Evolutionary conservation across 2,113 vertebrate genomes (phyloP).

Genomic region (Penelope pileata): DNA sequence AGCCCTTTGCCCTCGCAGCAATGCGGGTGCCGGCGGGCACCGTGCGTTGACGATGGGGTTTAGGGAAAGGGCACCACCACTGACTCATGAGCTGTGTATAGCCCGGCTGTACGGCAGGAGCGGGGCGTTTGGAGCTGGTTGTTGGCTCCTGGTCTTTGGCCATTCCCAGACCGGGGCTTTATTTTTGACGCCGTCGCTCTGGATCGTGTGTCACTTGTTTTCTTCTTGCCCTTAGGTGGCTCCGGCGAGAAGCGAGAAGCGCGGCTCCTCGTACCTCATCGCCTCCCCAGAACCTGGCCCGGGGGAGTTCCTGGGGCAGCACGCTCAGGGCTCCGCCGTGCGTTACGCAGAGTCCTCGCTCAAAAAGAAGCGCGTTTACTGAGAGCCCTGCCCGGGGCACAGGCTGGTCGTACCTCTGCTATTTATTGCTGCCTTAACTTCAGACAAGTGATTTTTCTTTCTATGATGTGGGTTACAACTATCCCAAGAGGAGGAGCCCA

Average conservation of each 20-base stretch:
- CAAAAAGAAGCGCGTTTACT: constrained; percentile 94
- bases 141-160: not conserved
- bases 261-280: constrained; percentile 85
- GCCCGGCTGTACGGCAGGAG: rapidly evolving
- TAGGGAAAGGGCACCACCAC: not conserved
- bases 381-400: not conserved
- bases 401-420: constrained; percentile 21
- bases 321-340: constrained; percentile 81
- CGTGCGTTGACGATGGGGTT: rapidly evolving
- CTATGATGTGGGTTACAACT: not conserved
- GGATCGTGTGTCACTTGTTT: not conserved
- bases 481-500: not conserved
- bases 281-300: constrained; percentile 82
- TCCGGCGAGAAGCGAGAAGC: constrained; percentile 86
- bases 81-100: not conserved
- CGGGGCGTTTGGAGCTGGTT: rapidly evolving
- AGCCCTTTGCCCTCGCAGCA: not conserved
- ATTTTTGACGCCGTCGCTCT: rapidly evolving
- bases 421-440: constrained; percentile 74
- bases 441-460: constrained; percentile 33
- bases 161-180: not conserved
- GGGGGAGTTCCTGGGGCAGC: constrained; percentile 80
- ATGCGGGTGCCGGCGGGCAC: rapidly evolving
- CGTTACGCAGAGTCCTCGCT: constrained; percentile 88
- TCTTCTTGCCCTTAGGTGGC: constrained; percentile 68